Conservation (phyloP, 2,888 invertebrate species). For the Argyresthia albistria region DNA sequence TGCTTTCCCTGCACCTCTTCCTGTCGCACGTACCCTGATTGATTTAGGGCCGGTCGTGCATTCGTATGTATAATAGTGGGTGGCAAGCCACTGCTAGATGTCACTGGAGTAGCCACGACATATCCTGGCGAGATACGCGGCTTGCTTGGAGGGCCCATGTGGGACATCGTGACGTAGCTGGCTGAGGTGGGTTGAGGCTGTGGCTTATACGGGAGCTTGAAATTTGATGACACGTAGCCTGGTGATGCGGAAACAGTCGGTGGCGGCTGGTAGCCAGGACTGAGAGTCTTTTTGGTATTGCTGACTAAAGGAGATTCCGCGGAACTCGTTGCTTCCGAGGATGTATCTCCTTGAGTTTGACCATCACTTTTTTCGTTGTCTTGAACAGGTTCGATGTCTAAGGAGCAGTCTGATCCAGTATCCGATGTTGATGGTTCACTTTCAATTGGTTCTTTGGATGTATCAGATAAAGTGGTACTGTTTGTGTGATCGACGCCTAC, state of each 20-base stretch:
- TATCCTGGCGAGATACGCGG: not conserved
- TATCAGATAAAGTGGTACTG: conserved; percentile 59
- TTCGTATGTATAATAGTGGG: conserved; percentile 7
- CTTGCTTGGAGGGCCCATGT: conserved; percentile 35
- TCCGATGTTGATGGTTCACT: conserved; percentile 53
- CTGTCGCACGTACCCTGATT: conserved; percentile 51
- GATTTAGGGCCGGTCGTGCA: conserved; percentile 26
- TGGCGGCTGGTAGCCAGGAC: conserved; percentile 41
- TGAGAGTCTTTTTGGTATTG: conserved; percentile 37
- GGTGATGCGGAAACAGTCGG: not conserved
- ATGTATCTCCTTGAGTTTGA: conserved; percentile 22
- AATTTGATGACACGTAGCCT: not conserved
- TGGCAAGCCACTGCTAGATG: not conserved
- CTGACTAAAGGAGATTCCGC: conserved; percentile 44
- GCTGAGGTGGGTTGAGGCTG: conserved; percentile 38
- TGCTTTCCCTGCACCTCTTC: conserved; percentile 46
- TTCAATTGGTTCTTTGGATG: conserved; percentile 42
- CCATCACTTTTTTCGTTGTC: conserved; percentile 23
- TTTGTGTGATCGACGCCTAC: conserved; percentile 58
- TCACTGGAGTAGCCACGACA: conserved; percentile 2
- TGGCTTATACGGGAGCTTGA: not conserved
- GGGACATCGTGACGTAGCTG: conserved; percentile 56
- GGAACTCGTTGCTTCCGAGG: conserved; percentile 35
- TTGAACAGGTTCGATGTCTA: conserved; percentile 41
- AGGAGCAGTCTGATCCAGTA: conserved; percentile 52